These are phyloP conservation scores for Reticulitermes lucifugus DNA, from an alignment of 2,888 invertebrate genomes.

Conservation along the genomic window DNA sequence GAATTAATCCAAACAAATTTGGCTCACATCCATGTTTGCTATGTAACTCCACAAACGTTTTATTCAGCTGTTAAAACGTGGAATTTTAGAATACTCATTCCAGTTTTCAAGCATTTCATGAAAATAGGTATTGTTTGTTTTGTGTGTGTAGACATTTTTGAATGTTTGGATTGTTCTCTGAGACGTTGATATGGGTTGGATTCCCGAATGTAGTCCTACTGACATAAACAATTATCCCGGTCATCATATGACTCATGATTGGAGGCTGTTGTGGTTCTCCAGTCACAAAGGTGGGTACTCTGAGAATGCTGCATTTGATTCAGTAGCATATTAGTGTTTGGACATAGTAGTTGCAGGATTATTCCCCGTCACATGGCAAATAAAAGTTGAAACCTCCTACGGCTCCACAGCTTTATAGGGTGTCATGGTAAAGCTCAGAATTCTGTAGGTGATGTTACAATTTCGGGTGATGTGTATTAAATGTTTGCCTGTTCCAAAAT, in stretches of 20 bases:
- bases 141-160: slow-evolving; percentile 27
- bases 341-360: slow-evolving; percentile 28
- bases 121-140: slow-evolving; percentile 14
- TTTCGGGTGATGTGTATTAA: not conserved
- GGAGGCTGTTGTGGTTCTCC: not conserved
- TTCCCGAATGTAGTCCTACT: slow-evolving; percentile 39
- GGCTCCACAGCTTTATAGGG: not conserved
- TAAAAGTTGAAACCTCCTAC: slow-evolving; percentile 40
- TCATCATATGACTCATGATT: not conserved
- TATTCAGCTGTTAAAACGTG: not conserved
- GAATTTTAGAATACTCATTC: slow-evolving; percentile 8
- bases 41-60: not conserved
- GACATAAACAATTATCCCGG: not conserved
- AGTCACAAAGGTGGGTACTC: slow-evolving; percentile 25
- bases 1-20: slow-evolving; percentile 42
- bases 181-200: slow-evolving; percentile 36
- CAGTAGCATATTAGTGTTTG: slow-evolving; percentile 33
- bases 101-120: slow-evolving; percentile 5
- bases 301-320: slow-evolving; percentile 24
- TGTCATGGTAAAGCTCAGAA: not conserved
- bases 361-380: slow-evolving; percentile 32
- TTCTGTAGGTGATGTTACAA: slow-evolving; percentile 5
- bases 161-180: slow-evolving; percentile 42
- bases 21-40: slow-evolving; percentile 31
- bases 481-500: slow-evolving; percentile 34